phyloP scores from a whole-genome alignment of 1,140 invertebrate genomes.

The Ganaspis sp. region DNA sequence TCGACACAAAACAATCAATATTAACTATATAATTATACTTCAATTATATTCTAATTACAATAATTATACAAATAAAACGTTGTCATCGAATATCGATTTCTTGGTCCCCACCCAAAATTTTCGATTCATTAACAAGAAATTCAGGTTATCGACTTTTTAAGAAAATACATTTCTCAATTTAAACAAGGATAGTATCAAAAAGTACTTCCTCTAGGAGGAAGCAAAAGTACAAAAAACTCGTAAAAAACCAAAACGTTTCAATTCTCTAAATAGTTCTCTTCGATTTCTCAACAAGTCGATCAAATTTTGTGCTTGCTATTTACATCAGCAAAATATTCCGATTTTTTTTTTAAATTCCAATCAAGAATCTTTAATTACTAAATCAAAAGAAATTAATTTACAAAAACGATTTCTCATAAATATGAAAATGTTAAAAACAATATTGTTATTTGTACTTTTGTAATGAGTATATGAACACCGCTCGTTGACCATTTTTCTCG shows the following conservation, averaged over 20 bases:
- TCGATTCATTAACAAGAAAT: not conserved
- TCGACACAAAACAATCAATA: not conserved
- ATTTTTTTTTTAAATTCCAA: not conserved
- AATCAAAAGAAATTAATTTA: no score
- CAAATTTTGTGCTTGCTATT: not conserved
- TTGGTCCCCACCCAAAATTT: not conserved
- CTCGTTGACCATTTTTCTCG: constrained; percentile 7
- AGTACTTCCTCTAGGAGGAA: no score
- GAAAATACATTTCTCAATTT: constrained; percentile 2
- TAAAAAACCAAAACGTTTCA: no score
- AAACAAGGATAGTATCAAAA: not conserved
- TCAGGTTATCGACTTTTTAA: not conserved
- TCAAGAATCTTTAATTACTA: not conserved
- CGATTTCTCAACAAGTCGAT: no score
- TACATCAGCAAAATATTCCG: not conserved
- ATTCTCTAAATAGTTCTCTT: no score
- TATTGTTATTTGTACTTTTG: no score
- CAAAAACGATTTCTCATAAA: no score
- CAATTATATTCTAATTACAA: constrained; percentile 8
- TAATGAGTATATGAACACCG: not conserved
- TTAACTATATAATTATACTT: not conserved
- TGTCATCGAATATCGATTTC: not conserved
- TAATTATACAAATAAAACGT: not conserved
- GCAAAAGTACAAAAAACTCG: not conserved
- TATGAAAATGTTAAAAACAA: no score